Base-by-base conservation (phyloP, 2,888 invertebrate species). In the Strigamia transsilvanica region DNA sequence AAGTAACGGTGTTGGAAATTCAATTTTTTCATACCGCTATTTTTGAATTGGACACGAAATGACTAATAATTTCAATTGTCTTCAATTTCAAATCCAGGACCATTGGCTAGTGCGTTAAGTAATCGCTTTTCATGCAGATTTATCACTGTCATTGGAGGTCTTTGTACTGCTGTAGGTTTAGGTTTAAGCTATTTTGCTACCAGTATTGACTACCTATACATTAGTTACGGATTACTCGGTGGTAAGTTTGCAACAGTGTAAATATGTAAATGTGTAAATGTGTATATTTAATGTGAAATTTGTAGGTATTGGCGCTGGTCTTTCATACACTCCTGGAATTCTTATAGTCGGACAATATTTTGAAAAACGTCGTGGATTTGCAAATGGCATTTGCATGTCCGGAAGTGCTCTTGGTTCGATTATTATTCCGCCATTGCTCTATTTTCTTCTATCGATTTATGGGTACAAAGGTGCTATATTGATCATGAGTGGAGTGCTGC, bases 271-370 rank as follows among this genome's bases (percentile, higher is more conserved):
- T 88, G 88, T 82, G 86, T 94, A 73, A 32, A 66, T 18, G 18
- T 21, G 18, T 27, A 27, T 3, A 27, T 27, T 21, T 66, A 27
- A n/a, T 6, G 23, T 18, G 95, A 95, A 80, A 91, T 94, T 15
- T 89, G 94, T 87, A 93, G 95, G 95, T 84, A 92, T 92, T 56
- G 95, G 95, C 9, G 95, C 95, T 0, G 95, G 95, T 0, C 88
- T 95, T 10, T 93, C 94, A 0, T 96, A 95, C 89, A 95, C 95
- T 0, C 95, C 95, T 2, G 95, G 95, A 0, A 94, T 96, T 46
- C 95, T 95, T 88, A 95, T 95, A 85, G 95, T 95, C 84, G 94
- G 94, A 80, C 94, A 94, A 83, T 95, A 95, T 89, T 95, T 95
- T 88, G 92, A 93, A 66, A 91, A 92, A 79, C 89, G 92, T 12